phyloP scores from a whole-genome alignment of 2,888 invertebrate species.

The Torymus aiolomorphi region DNA sequence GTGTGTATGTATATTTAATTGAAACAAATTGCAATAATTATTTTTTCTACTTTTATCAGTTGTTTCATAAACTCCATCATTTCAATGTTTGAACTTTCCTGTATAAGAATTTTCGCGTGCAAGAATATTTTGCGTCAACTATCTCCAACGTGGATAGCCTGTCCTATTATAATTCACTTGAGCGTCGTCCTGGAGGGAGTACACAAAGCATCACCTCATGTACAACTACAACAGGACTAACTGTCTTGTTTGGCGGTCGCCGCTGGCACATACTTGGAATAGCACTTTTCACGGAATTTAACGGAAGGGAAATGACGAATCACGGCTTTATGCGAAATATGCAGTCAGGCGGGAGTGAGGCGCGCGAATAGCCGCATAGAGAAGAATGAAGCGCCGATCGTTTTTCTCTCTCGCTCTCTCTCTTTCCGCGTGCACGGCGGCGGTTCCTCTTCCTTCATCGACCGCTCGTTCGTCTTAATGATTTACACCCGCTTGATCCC shows the following conservation, averaged over 20 bases:
- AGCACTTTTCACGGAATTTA: constrained; percentile 56
- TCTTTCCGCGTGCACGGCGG: no score
- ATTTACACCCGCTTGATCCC: constrained; percentile 28
- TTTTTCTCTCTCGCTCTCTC: constrained; percentile 29
- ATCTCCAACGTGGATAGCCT: no score
- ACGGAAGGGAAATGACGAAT: constrained; percentile 56
- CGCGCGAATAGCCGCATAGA: constrained; percentile 50
- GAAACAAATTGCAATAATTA: no score
- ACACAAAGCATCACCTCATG: background rate
- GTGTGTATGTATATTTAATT: no score
- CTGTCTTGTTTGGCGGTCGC: constrained; percentile 1
- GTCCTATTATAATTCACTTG: background rate
- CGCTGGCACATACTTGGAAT: background rate
- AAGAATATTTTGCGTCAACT: no score
- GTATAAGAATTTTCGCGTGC: no score
- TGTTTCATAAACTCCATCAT: no score
- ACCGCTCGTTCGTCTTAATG: constrained; percentile 47
- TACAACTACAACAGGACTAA: constrained; percentile 7
- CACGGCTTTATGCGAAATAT: constrained; percentile 42
- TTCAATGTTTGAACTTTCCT: no score
- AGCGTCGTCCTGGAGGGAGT: background rate
- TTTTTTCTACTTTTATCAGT: no score
- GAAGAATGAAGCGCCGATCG: constrained; percentile 46
- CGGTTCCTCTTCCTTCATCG: constrained; percentile 44
- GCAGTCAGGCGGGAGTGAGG: constrained; percentile 48